phyloP scores from a whole-genome alignment of 64 coral and sea anemone genomes.

The Montipora efflorescens region DNA sequence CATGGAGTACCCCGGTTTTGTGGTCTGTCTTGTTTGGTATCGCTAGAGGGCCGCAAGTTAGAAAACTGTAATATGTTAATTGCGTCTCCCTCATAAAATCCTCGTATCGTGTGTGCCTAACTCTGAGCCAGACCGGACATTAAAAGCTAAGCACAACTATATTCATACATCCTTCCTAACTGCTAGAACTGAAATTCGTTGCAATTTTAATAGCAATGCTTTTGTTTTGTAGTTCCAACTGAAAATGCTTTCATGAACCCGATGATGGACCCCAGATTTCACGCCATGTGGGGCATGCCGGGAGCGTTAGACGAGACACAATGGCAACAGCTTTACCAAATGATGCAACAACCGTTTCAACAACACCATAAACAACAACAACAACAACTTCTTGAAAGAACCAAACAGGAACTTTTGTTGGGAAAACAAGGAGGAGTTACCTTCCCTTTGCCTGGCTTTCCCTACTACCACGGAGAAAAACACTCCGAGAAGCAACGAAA shows the following conservation, averaged over 20 bases:
- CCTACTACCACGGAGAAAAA: conserved; percentile 52
- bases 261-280: conserved; percentile 37
- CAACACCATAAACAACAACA: conserved; percentile 53
- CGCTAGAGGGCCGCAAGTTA: no score
- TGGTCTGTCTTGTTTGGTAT: no score
- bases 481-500: conserved; percentile 57
- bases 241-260: conserved; percentile 63
- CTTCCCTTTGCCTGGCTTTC: conserved; percentile 24
- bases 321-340: conserved; percentile 74
- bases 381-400: conserved; percentile 47
- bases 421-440: conserved; percentile 32
- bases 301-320: conserved; percentile 58
- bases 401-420: conserved; percentile 59
- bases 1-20: no score
- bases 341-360: conserved; percentile 30
- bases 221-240: conserved; percentile 2
- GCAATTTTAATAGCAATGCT: no score
- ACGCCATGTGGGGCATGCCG: conserved; percentile 51
- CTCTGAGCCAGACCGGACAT: no score
- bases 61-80: no score
- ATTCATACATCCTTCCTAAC: no score
- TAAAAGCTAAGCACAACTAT: no score
- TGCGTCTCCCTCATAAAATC: no score
- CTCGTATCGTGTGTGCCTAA: no score
- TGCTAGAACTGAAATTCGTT: no score